Evolutionary conservation across 2,888 invertebrate genomes (phyloP).

Genomic region (Melanargia galathea): DNA sequence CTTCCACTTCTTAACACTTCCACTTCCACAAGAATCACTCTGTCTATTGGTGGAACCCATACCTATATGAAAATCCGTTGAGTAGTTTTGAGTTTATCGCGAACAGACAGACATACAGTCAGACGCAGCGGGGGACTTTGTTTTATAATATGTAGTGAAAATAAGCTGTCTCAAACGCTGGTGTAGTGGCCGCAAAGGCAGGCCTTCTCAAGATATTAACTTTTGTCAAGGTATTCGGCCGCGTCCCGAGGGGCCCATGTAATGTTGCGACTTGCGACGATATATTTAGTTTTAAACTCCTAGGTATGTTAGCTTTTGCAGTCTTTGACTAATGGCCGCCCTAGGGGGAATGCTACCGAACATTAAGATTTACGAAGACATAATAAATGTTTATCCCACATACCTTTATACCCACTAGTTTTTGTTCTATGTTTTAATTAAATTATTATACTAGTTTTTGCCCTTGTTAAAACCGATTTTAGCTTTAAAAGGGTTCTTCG

Average conservation of each 20-base stretch:
- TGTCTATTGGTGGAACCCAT: no score
- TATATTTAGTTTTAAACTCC: slow-evolving; percentile 53
- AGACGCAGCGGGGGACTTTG: no score
- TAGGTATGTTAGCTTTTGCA: slow-evolving; percentile 44
- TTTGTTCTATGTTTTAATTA: background rate
- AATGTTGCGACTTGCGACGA: slow-evolving; percentile 54
- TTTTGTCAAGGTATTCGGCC: slow-evolving; percentile 63
- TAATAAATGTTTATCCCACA: slow-evolving; percentile 7
- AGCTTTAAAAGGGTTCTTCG: no score
- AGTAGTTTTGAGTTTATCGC: no score
- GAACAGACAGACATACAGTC: no score
- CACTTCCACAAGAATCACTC: no score
- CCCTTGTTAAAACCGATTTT: no score
- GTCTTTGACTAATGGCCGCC: slow-evolving; percentile 43
- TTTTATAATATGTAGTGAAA: no score
- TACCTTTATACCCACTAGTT: slow-evolving; percentile 1
- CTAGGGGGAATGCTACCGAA: slow-evolving; percentile 25
- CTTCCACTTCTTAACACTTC: no score
- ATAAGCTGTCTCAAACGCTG: slow-evolving; percentile 21
- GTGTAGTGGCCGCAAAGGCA: slow-evolving; percentile 46
- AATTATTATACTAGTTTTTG: no score
- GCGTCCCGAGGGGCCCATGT: slow-evolving; percentile 56
- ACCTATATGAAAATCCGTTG: no score
- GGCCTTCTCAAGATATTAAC: slow-evolving; percentile 59
- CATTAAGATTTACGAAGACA: slow-evolving; percentile 14